Conservation (phyloP, 2,888 invertebrate genomes). For the Drosophila meridiana region DNA sequence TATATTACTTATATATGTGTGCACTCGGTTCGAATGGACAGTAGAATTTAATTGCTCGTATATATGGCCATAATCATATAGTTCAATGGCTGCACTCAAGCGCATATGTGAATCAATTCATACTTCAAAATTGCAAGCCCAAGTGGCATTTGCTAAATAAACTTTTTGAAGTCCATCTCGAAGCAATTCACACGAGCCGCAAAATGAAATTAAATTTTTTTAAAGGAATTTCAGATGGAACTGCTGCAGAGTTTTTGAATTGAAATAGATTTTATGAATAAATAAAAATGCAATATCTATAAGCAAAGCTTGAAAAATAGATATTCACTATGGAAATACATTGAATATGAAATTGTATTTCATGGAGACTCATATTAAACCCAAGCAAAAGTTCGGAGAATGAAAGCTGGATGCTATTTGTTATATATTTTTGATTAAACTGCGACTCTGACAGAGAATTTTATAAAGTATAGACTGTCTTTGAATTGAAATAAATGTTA, state of each 20-base stretch:
- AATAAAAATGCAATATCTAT: too few relatives aligned
- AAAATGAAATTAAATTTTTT: too few relatives aligned
- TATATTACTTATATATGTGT: not conserved
- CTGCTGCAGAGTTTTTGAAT: not conserved
- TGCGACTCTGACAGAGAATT: too few relatives aligned
- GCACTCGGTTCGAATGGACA: not conserved
- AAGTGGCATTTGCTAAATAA: not conserved
- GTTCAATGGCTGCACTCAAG: not conserved
- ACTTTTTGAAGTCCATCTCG: not conserved
- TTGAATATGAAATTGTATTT: too few relatives aligned
- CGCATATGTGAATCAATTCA: not conserved
- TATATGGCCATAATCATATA: conserved; percentile 3
- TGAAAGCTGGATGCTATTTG: too few relatives aligned
- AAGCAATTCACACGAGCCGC: too few relatives aligned
- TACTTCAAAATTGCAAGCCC: not conserved
- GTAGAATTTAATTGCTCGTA: conserved; percentile 5
- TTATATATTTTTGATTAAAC: too few relatives aligned
- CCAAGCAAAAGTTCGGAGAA: too few relatives aligned
- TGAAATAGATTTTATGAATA: not conserved
- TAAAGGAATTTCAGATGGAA: not conserved
- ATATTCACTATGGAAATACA: not conserved
- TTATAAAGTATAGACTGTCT: too few relatives aligned
- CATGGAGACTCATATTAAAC: too few relatives aligned
- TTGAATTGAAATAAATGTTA: too few relatives aligned
- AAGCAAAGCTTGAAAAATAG: not conserved